Evolutionary conservation across 2,113 vertebrate species (phyloP), one percentile per base, ranked within the genome.

Genomic region (Baryphthengus martii): DNA sequence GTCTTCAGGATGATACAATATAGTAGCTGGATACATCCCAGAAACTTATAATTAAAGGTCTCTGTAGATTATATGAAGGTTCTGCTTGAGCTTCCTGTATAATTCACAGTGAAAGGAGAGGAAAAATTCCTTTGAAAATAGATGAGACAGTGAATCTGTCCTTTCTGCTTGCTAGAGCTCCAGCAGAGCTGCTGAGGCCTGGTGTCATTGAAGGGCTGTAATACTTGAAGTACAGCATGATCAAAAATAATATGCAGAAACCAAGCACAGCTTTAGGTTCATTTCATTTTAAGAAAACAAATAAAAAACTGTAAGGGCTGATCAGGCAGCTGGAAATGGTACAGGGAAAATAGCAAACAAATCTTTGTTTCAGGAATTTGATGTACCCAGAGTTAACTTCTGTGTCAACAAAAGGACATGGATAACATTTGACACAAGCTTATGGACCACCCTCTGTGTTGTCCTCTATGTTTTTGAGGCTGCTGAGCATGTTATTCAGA

Each of bases 171-270:
- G 63, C 56, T 88, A 49, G 50, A 91, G 72, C 67, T 94, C 89
- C 88, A 94, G 75, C 93, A 93, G 90, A 90, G 94, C 79, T 88
- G 82, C 75, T 6, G 26, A 86, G 76, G 31, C 50, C 84, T 3
- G 13, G 25, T 75, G 40, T 50, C 24, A 4, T 37, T 74, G 78
- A 88, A 80, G 63, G 88, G 63, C 44, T 82, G 59, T 76, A 89
- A 50, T 71, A 66, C 50, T 74, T 91, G 75, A 85, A 91, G 74
- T 90, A 49, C 55, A 94, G 85, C 63, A 58, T 55, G 63, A 91
- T 95, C 89, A 95, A 91, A 95, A 85, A 68, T 94, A 96, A 91
- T 93, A 95, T 80, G 63, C 74, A 93, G 93, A 89, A 88, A 88
- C 58, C 50, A 73, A 93, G 75, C 55, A 47, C 42, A 83, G 88